Conservation (phyloP, 2,113 vertebrate species). For the Tenebrosternarchus preto region DNA sequence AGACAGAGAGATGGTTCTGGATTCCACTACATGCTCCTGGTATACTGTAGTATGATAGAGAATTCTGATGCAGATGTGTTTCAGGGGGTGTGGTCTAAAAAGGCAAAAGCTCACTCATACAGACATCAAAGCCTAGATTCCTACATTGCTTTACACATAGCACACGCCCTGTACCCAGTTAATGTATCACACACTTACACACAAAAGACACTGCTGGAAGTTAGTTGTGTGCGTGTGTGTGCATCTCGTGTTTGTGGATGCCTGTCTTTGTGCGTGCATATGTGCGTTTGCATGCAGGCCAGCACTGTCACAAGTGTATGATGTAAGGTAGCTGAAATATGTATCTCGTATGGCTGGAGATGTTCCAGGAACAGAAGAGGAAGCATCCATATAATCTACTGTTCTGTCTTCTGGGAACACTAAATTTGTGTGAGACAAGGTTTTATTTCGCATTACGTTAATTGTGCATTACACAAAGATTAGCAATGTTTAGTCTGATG, state of each 20-base stretch:
- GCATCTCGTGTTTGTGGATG: conserved; percentile 1
- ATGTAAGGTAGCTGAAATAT: conserved; percentile 55
- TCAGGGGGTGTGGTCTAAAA: conserved; percentile 13
- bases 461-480: no score
- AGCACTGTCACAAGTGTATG: conserved; percentile 29
- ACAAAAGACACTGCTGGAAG: background rate
- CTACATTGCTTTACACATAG: conserved; percentile 13
- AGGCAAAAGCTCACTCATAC: conserved; percentile 21
- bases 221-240: background rate
- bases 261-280: conserved; percentile 1
- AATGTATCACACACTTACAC: background rate
- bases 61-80: conserved; percentile 28
- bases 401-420: background rate
- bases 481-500: no score
- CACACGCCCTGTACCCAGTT: background rate
- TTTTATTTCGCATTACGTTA: background rate
- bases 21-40: conserved; percentile 7
- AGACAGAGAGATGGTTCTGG: background rate
- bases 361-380: conserved; percentile 27
- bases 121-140: conserved; percentile 19
- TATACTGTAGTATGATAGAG: conserved; percentile 23
- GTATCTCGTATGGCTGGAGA: conserved; percentile 26
- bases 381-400: conserved; percentile 17
- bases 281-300: conserved; percentile 14
- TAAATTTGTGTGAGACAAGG: background rate